These are phyloP conservation scores for Esox masquinongy DNA, from an alignment of 2,797 vertebrate species.

Conservation along the genomic window DNA sequence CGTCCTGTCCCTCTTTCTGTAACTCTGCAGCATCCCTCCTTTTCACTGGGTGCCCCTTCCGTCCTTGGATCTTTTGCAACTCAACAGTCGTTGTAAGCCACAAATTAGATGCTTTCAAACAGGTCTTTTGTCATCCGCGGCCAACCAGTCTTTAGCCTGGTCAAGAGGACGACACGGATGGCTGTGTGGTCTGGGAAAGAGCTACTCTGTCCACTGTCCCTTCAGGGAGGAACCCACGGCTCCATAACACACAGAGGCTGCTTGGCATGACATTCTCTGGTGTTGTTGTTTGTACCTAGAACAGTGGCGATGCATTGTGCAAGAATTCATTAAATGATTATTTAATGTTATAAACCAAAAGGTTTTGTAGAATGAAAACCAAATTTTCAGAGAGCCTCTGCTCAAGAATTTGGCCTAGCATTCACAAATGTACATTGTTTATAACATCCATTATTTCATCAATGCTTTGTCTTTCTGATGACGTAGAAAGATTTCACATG, in stretches of 20 bases:
- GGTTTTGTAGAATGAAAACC: too few relatives aligned
- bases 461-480: too few relatives aligned
- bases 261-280: too few relatives aligned
- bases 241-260: neutral
- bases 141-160: constrained; percentile 63
- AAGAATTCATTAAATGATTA: too few relatives aligned
- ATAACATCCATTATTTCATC: too few relatives aligned
- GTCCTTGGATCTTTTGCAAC: constrained; percentile 38
- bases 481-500: too few relatives aligned
- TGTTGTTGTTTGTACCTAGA: too few relatives aligned
- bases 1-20: constrained; percentile 22
- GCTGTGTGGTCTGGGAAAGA: constrained; percentile 69
- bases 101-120: constrained; percentile 70
- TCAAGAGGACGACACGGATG: constrained; percentile 55
- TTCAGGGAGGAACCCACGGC: neutral
- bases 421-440: too few relatives aligned
- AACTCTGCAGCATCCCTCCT: neutral
- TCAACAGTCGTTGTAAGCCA: constrained; percentile 55
- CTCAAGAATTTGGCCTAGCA: too few relatives aligned
- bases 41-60: constrained; percentile 32
- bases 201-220: constrained; percentile 34
- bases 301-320: too few relatives aligned
- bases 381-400: too few relatives aligned
- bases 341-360: too few relatives aligned
- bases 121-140: constrained; percentile 60